These are phyloP conservation scores for Drosophila equinoxialis DNA, from an alignment of 1,140 invertebrate species.

Conservation along the genomic window DNA sequence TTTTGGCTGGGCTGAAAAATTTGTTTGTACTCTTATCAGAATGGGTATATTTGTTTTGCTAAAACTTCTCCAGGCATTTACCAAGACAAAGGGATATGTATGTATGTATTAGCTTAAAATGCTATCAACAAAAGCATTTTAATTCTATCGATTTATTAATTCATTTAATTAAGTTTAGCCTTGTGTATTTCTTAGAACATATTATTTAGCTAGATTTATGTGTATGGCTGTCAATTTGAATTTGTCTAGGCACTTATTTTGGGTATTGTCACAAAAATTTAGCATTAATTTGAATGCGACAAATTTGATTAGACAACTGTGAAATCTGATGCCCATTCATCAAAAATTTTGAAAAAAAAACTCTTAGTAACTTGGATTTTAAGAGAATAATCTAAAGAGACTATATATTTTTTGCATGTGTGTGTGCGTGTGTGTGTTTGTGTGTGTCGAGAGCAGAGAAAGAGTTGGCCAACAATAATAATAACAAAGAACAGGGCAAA, in stretches of 20 bases:
- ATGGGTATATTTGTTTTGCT: neutral
- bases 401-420: neutral
- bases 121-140: too few species aligned
- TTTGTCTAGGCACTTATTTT: neutral
- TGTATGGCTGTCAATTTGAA: neutral
- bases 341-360: neutral
- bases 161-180: neutral
- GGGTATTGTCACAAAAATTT: conserved; percentile 9
- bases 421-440: neutral
- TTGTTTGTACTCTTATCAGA: neutral
- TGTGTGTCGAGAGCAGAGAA: neutral
- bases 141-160: too few species aligned
- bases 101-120: too few species aligned
- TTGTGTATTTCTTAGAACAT: conserved; percentile 12
- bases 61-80: neutral
- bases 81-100: too few species aligned
- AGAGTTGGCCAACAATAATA: conserved; percentile 10
- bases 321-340: neutral
- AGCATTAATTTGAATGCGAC: conserved; percentile 14
- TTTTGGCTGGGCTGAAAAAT: conserved; percentile 4
- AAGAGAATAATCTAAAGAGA: neutral
- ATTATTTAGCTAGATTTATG: neutral
- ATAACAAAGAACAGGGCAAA: conserved; percentile 25
- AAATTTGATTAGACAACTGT: conserved; percentile 16
- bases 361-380: neutral